phyloP scores from a whole-genome alignment of 1,140 invertebrate genomes.

The Agrypnia vestita region DNA sequence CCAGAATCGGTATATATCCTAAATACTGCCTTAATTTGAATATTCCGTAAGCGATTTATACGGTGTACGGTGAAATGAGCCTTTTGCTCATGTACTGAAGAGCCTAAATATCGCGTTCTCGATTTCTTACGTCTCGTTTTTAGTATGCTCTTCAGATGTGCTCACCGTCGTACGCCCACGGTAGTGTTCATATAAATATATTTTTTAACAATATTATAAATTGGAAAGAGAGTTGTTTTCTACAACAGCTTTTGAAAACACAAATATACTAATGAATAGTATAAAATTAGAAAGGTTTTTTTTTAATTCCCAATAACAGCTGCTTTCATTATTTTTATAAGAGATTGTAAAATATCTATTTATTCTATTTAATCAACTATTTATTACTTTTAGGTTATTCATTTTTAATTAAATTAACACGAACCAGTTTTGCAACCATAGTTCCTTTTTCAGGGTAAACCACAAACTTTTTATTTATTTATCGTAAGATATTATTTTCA shows the following conservation, averaged over 20 bases:
- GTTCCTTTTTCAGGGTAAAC: no score
- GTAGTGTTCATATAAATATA: neutral
- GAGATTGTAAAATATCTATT: no score
- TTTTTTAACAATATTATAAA: constrained; percentile 1
- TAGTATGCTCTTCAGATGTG: neutral
- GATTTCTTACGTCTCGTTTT: neutral
- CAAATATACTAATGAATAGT: no score
- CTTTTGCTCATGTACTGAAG: neutral
- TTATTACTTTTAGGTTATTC: no score
- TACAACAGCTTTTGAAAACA: neutral
- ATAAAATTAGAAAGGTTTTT: no score
- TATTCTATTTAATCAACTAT: no score
- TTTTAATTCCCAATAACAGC: no score
- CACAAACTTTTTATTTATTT: no score
- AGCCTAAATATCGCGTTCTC: neutral
- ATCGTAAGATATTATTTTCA: no score
- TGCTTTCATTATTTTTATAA: no score
- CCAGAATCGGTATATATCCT: constrained; percentile 6
- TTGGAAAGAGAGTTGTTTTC: neutral
- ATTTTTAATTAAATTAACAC: no score
- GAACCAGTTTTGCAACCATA: no score
- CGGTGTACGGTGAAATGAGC: neutral
- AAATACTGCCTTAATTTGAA: neutral
- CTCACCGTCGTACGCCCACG: constrained; percentile 16
- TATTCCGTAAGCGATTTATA: neutral